Base-by-base conservation (phyloP, 2,113 vertebrate genomes). In the Loxodonta africana region DNA sequence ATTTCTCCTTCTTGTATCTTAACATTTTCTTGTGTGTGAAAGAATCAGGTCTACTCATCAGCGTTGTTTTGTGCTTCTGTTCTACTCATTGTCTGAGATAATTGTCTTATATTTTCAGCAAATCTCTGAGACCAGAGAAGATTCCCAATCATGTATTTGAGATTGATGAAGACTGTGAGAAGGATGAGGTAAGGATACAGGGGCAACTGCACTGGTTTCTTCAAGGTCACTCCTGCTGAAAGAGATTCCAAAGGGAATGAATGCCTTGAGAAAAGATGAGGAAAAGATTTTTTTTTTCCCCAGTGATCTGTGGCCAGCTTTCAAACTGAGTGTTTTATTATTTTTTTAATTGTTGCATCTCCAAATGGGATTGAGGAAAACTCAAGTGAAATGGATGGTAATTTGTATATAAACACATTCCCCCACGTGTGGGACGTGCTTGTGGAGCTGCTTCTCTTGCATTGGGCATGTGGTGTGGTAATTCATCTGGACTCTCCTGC, bases 81-180 rank as follows among this genome's bases (percentile, higher is more conserved):
- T 87, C 6, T 95, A 6, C 74, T 96, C 30, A 51, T 7, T 83
- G 33, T 97, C 94, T 97, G 88, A 97, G 69, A 65, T 41, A 96
- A 90, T 96, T 97, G 28, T 98, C 71, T 97, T 98, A 30, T 92
- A 88, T 97, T 98, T 98, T 97, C 98, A 99, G 99, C 98, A 99
- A 99, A 99, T 99, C 99, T 98, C 99, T 99, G 95, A 99, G 99
- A 98, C 99, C 99, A 6, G 99, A 99, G 97, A 99, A 99, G 98
- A 99, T 99, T 96, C 99, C 99, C 37, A 98, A 97, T 97, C 99
- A 99, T 6, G 98, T 99, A 57, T 99, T 99, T 97, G 99, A 99
- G 98, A 98, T 99, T 73, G 99, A 99, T 97, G 99, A 99, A 98
- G 99, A 99, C 92, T 98, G 98, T 63, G 99, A 99, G 74, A 99